Base-by-base conservation (phyloP, 2,113 vertebrate species). In the Albula glossodonta region DNA sequence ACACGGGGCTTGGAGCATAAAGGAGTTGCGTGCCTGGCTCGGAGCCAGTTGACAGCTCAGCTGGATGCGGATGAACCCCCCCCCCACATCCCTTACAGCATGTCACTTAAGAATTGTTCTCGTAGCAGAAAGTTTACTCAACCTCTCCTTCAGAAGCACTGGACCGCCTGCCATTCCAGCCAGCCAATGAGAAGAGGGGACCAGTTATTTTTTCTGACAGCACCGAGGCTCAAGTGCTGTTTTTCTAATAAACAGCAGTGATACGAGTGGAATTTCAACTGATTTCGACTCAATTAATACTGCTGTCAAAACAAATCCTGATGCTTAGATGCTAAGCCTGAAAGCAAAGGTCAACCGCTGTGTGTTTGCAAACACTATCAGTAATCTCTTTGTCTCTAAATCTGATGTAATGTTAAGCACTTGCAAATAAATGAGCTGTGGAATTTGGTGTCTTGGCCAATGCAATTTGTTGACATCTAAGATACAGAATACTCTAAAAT, bases 81-180 rank as follows among this genome's bases (percentile, higher is more conserved):
- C 94, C 60, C 4, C 60, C 90, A 95, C 93, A 92, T 91, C 84
- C 83, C 95, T 96, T 92, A 94, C 92, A 96, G 96, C 81, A 91
- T 96, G 96, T 97, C 97, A 97, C 96, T 97, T 96, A 92, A 94
- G 94, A 96, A 97, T 97, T 96, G 94, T 96, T 98, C 97, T 96
- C 93, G 93, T 95, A 95, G 95, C 95, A 97, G 93, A 97, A 97
- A 97, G 97, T 97, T 97, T 97, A 97, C 97, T 98, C 97, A 97
- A 96, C 96, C 96, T 96, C 94, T 96, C 94, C 31, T 41, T 95
- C 95, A 89, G 94, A 95, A 92, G 91, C 93, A 94, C 90, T 94
- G 93, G 91, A 96, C 92, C 91, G 87, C 91, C 93, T 91, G 94
- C 96, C 93, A 93, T 95, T 96, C 92, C 96, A 12, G 94, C 94